A percentile compares a stretch with the other conserved stretches of the same genome.
Conservation (phyloP, 2,797 vertebrate genomes). For the Oryzias sinensis region DNA sequence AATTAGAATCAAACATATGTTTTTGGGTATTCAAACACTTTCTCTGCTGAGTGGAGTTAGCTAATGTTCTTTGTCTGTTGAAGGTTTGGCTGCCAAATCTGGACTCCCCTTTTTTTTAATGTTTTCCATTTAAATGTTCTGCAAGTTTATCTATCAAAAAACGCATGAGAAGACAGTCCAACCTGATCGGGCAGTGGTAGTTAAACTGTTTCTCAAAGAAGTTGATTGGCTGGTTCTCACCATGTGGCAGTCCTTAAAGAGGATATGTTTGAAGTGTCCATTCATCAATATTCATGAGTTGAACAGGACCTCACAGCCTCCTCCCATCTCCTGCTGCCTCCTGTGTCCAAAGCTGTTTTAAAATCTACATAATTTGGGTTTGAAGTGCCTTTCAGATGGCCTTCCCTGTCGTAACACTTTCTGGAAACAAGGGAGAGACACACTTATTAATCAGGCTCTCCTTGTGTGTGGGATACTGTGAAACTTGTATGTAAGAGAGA, state of each 20-base stretch:
- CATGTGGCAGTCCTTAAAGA: constrained; percentile 52
- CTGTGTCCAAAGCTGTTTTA: constrained; percentile 74
- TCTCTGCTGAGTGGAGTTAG: too few relatives aligned
- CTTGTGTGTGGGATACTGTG: constrained; percentile 33
- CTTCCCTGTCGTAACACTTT: constrained; percentile 71
- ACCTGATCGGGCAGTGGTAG: constrained; percentile 18
- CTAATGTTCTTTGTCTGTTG: too few relatives aligned
- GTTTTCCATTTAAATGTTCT: constrained; percentile 13
- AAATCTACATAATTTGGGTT: constrained; percentile 79
- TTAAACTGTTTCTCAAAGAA: constrained; percentile 34
- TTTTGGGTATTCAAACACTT: too few relatives aligned
- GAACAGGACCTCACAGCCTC: constrained; percentile 31
- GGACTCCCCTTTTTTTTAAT: constrained; percentile 2
- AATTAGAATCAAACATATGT: too few relatives aligned
- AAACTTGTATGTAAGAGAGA: constrained; percentile 19
- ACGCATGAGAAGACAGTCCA: not conserved
- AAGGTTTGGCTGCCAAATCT: too few relatives aligned
- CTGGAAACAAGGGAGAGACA: constrained; percentile 62
- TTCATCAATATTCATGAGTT: constrained; percentile 73
- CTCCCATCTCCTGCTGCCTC: constrained; percentile 53
- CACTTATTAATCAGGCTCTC: constrained; percentile 76
- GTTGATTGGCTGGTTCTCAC: constrained; percentile 59
- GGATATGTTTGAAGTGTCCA: constrained; percentile 61
- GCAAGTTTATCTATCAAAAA: constrained; percentile 2
- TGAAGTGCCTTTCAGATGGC: constrained; percentile 80